Conservation (phyloP, 2,113 vertebrate genomes). For the Lophius piscatorius region DNA sequence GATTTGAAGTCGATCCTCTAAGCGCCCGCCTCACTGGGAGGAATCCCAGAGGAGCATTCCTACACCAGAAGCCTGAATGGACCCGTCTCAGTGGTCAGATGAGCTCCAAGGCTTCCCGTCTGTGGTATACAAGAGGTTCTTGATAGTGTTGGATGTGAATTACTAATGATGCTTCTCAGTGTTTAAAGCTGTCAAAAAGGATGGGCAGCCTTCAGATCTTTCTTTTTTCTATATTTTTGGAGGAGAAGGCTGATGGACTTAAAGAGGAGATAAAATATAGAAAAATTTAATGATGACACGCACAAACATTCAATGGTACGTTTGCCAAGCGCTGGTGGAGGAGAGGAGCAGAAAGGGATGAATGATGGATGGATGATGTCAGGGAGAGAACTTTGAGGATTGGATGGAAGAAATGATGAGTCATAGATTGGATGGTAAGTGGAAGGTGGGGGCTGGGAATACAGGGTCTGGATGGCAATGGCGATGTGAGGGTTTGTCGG, state of each 20-base stretch:
- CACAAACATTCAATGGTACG: not conserved
- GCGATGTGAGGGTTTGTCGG: conserved; percentile 11
- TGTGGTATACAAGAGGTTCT: too few relatives aligned
- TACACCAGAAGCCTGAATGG: too few relatives aligned
- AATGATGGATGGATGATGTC: conserved; percentile 15
- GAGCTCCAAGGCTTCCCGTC: too few relatives aligned
- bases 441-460: not conserved
- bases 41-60: too few relatives aligned
- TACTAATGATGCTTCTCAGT: too few relatives aligned
- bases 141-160: conserved; percentile 6
- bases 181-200: too few relatives aligned
- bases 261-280: not conserved
- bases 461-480: not conserved
- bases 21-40: too few relatives aligned
- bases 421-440: conserved; percentile 12
- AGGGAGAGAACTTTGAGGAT: not conserved
- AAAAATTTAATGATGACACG: conserved; percentile 1
- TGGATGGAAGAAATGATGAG: conserved; percentile 21
- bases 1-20: too few relatives aligned
- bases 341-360: conserved; percentile 10
- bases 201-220: too few relatives aligned
- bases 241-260: not conserved
- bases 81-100: too few relatives aligned
- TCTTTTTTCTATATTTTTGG: too few relatives aligned
- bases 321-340: conserved; percentile 2